Evolutionary conservation across 2,113 vertebrate genomes (phyloP).

Genomic region (Ceyx melanurus): DNA sequence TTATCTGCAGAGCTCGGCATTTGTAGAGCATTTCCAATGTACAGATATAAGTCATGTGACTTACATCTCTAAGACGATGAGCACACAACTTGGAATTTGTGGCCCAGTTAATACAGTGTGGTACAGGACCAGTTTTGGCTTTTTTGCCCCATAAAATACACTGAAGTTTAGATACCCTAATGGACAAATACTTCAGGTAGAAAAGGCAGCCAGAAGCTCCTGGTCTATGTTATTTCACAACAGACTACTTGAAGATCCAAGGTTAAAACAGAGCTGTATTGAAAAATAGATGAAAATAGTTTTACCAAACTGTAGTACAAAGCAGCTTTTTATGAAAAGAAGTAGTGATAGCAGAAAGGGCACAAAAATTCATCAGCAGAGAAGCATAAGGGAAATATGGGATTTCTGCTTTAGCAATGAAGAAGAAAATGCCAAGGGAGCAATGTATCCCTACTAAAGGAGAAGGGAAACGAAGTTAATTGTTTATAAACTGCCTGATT

Average conservation of each 20-base stretch:
- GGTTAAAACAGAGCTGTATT: not conserved
- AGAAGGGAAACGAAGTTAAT: not conserved
- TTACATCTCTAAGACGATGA: not conserved
- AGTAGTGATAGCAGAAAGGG: not conserved
- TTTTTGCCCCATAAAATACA: not conserved
- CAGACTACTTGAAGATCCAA: not conserved
- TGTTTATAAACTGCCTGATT: not conserved
- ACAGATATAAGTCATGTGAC: not conserved
- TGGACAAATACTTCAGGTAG: not conserved
- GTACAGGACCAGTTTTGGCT: rapidly evolving
- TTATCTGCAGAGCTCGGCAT: not conserved
- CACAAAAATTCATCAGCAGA: not conserved
- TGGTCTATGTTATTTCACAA: not conserved
- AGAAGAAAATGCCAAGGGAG: not conserved
- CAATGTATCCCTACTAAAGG: not conserved
- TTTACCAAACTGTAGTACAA: not conserved
- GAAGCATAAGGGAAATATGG: not conserved
- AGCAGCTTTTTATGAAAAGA: not conserved
- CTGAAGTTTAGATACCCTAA: not conserved
- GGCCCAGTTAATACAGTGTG: not conserved
- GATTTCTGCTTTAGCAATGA: not conserved
- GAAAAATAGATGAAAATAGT: not conserved
- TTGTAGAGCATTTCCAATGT: not conserved
- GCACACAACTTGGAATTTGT: not conserved
- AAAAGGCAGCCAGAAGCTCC: not conserved